A percentile compares a stretch with the other conserved stretches of the same genome.
Conservation (phyloP, 2,888 invertebrate genomes). For the Parascotia fuliginaria region DNA sequence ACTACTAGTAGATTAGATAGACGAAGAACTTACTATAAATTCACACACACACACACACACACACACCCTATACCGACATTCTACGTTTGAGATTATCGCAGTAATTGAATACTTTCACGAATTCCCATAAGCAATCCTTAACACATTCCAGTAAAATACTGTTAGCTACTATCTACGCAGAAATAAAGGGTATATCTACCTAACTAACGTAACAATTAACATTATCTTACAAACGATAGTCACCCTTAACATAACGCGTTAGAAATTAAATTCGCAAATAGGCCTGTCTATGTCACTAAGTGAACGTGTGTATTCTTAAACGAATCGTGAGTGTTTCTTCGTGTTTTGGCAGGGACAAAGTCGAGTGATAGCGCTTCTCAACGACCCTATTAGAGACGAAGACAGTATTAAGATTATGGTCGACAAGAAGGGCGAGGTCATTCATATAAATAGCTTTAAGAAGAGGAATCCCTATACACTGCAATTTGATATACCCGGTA, state of each 20-base stretch:
- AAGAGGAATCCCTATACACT: slow-evolving; percentile 93
- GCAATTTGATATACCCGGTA: slow-evolving; percentile 93
- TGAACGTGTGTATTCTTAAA: slow-evolving; percentile 28
- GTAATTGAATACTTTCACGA: not conserved
- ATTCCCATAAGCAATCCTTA: not conserved
- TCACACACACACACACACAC: no score
- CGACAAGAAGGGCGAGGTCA: slow-evolving; percentile 92
- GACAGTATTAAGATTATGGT: slow-evolving; percentile 92
- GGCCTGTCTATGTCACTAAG: slow-evolving; percentile 5
- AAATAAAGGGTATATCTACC: not conserved
- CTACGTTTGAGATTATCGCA: not conserved
- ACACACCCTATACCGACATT: no score
- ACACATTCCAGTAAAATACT: not conserved
- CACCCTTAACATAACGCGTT: slow-evolving; percentile 2
- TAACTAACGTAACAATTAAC: not conserved
- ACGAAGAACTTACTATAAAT: no score
- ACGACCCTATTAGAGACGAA: slow-evolving; percentile 91
- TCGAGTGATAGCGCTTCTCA: slow-evolving; percentile 91
- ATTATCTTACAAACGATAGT: not conserved
- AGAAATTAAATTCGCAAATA: slow-evolving; percentile 3
- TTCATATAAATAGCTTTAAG: slow-evolving; percentile 91
- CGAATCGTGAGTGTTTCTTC: slow-evolving; percentile 38
- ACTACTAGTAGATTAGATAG: no score
- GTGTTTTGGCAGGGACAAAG: slow-evolving; percentile 89
- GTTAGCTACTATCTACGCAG: not conserved